These are phyloP conservation scores for Clostera curtula DNA, from an alignment of 2,888 invertebrate species.

Conservation along the genomic window DNA sequence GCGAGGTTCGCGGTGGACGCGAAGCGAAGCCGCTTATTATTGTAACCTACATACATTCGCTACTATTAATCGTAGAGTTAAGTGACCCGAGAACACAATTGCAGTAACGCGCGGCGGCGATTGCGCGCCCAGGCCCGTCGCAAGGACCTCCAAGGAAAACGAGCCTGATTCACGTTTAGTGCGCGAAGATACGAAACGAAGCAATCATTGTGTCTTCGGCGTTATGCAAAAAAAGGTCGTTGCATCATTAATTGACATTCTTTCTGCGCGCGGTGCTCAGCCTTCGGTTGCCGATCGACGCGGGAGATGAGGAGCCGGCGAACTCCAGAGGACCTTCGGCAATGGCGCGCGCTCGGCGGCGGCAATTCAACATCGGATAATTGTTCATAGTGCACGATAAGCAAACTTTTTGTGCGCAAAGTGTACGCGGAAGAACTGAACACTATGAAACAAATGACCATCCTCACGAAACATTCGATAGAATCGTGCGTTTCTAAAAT, in stretches of 20 bases:
- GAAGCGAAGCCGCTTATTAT: constrained; percentile 10
- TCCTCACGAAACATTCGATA: too few species aligned
- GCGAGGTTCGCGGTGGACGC: not conserved
- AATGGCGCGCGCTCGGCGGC: too few species aligned
- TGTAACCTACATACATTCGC: constrained; percentile 23
- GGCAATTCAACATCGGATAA: not conserved
- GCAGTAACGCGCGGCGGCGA: constrained; percentile 7
- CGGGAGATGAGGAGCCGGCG: constrained; percentile 14
- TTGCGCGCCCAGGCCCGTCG: constrained; percentile 4
- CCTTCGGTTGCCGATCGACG: constrained; percentile 30
- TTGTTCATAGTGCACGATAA: not conserved
- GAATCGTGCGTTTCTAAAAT: too few species aligned
- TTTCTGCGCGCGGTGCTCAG: constrained; percentile 22
- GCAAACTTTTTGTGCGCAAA: not conserved
- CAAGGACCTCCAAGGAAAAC: constrained; percentile 28
- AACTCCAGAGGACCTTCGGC: too few species aligned
- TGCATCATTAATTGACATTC: constrained; percentile 59
- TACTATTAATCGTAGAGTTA: constrained; percentile 18
- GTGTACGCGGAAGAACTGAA: not conserved
- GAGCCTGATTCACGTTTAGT: constrained; percentile 31
- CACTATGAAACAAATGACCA: not conserved
- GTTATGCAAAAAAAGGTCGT: constrained; percentile 51
- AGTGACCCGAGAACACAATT: constrained; percentile 20
- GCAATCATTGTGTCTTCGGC: constrained; percentile 44
- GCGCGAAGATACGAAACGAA: constrained; percentile 40